Conservation (phyloP, 2,797 vertebrate species). For the Pitangus sulphuratus region DNA sequence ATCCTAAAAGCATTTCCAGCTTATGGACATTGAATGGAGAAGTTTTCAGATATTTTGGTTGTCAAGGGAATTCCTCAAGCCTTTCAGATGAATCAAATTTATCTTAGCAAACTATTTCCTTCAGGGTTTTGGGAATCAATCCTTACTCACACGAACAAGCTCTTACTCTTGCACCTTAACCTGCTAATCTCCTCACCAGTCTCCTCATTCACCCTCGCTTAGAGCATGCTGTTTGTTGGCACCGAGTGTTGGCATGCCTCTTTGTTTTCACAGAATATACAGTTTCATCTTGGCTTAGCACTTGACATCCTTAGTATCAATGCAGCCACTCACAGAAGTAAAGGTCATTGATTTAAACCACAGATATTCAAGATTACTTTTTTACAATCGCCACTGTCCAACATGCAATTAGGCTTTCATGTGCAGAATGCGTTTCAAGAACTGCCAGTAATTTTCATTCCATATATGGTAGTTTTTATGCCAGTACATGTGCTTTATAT, state of each 20-base stretch:
- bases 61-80: background rate
- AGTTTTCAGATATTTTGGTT: background rate
- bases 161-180: slow-evolving; percentile 6
- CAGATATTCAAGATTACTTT: background rate
- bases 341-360: slow-evolving; percentile 18
- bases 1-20: background rate
- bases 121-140: background rate
- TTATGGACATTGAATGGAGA: background rate
- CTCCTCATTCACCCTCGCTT: background rate
- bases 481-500: slow-evolving; percentile 54
- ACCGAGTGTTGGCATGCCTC: background rate
- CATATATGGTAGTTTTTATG: background rate
- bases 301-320: slow-evolving; percentile 15
- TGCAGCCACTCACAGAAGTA: slow-evolving; percentile 21
- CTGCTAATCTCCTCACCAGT: background rate
- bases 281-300: slow-evolving; percentile 44
- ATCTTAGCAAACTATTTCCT: background rate
- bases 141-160: background rate
- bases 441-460: slow-evolving; percentile 54
- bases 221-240: slow-evolving; percentile 5
- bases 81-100: background rate
- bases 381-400: background rate
- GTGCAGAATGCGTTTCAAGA: slow-evolving; percentile 37
- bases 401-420: slow-evolving; percentile 33
- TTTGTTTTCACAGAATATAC: slow-evolving; percentile 44